Percentiles rank a stretch among this genome's conserved stretches.
phyloP scores from a whole-genome alignment of 2,888 invertebrate species.

The Phalangium opilio region DNA sequence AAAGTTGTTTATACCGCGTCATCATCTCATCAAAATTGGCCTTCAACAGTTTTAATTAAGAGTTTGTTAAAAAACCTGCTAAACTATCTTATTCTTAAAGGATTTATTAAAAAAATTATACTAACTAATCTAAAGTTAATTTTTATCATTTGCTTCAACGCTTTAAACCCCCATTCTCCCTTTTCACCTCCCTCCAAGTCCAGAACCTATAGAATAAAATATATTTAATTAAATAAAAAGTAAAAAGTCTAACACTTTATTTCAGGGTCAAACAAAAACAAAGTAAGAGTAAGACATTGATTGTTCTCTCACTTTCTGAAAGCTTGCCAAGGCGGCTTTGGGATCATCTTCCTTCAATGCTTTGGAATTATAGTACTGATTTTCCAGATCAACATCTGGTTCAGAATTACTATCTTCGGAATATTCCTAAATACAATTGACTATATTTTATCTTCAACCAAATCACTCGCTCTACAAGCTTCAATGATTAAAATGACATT shows the following conservation, averaged over 20 bases:
- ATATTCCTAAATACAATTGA: slow-evolving; percentile 66
- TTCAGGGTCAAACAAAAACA: background rate
- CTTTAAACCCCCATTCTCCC: slow-evolving; percentile 99
- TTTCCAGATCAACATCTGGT: slow-evolving; percentile 97
- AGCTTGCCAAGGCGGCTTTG: slow-evolving; percentile 73
- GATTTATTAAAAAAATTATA: slow-evolving; percentile 11
- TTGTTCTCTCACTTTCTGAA: slow-evolving; percentile 34
- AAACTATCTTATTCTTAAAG: background rate
- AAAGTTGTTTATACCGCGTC: slow-evolving; percentile 79
- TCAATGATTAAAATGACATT: too few species aligned
- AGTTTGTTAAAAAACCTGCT: too few species aligned
- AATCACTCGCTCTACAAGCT: too few species aligned
- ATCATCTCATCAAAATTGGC: slow-evolving; percentile 90
- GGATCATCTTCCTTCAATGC: slow-evolving; percentile 95
- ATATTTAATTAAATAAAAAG: background rate
- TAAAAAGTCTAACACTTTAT: background rate
- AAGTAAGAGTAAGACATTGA: background rate
- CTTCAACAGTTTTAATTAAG: slow-evolving; percentile 36
- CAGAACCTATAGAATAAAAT: slow-evolving; percentile 46
- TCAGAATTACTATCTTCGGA: slow-evolving; percentile 98
- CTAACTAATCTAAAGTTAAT: slow-evolving; percentile 91
- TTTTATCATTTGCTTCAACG: slow-evolving; percentile 99
- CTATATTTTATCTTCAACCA: too few species aligned
- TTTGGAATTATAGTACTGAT: slow-evolving; percentile 93
- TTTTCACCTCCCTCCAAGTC: slow-evolving; percentile 95